Conservation (phyloP, 2,888 invertebrate species). For the Aleiodes leptofemur region DNA sequence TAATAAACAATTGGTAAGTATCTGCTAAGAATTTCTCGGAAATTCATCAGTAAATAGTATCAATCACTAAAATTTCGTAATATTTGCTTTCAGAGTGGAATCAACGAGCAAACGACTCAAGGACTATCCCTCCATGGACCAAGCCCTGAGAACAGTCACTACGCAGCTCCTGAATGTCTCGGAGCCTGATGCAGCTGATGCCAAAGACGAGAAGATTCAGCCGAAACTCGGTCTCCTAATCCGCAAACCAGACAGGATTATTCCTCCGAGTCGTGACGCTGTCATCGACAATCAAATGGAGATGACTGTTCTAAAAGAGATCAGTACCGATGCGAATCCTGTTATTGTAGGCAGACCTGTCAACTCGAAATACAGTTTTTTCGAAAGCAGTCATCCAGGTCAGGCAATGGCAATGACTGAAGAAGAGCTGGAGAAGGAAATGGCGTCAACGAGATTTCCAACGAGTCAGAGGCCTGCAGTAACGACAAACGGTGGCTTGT, state of each 20-base stretch:
- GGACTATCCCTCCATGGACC: conserved; percentile 69
- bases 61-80: conserved; percentile 7
- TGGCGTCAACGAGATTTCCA: conserved; percentile 64
- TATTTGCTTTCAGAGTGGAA: conserved; percentile 72
- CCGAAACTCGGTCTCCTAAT: conserved; percentile 49
- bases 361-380: conserved; percentile 72
- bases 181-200: conserved; percentile 50
- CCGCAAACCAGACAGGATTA: conserved; percentile 50
- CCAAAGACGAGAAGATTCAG: conserved; percentile 45
- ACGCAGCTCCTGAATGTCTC: conserved; percentile 71
- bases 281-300: conserved; percentile 47
- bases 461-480: conserved; percentile 73
- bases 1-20: conserved; percentile 27
- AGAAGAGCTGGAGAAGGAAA: conserved; percentile 79
- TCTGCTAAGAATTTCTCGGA: conserved; percentile 1
- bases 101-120: conserved; percentile 62
- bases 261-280: conserved; percentile 34
- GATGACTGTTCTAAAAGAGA: conserved; percentile 48
- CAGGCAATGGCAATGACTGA: conserved; percentile 82
- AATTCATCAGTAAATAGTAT: not conserved
- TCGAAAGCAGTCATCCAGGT: conserved; percentile 78
- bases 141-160: conserved; percentile 71
- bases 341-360: conserved; percentile 66
- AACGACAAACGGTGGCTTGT: conserved; percentile 82
- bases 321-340: conserved; percentile 53